These are phyloP conservation scores for Microctenopoma stevenorrisi DNA, from an alignment of 2,797 vertebrate genomes.

Conservation along the genomic window DNA sequence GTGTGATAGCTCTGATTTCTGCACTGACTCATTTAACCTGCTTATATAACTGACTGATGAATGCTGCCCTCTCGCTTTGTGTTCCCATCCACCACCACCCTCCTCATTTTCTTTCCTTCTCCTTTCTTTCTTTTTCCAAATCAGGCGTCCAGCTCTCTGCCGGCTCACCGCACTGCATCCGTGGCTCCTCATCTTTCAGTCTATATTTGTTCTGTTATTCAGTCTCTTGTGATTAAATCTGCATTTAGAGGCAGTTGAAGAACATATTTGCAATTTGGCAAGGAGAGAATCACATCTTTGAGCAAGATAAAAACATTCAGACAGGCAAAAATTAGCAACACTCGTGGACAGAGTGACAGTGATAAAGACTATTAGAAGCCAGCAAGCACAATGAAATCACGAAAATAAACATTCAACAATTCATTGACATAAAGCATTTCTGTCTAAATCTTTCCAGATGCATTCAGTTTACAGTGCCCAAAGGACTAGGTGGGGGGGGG, in stretches of 20 bases:
- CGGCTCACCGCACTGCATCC: slow-evolving; percentile 37
- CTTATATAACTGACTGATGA: slow-evolving; percentile 65
- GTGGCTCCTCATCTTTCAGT: slow-evolving; percentile 31
- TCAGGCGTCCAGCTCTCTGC: slow-evolving; percentile 20
- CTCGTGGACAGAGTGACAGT: neutral
- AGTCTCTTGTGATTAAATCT: slow-evolving; percentile 27
- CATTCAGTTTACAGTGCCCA: slow-evolving; percentile 33
- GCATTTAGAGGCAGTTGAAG: slow-evolving; percentile 19
- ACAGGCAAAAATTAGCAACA: neutral
- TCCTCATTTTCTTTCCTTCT: slow-evolving; percentile 6
- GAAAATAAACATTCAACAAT: slow-evolving; percentile 36
- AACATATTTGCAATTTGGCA: slow-evolving; percentile 22
- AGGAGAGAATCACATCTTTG: neutral
- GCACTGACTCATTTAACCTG: slow-evolving; percentile 52
- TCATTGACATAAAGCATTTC: slow-evolving; percentile 30
- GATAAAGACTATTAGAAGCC: neutral
- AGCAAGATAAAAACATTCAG: neutral
- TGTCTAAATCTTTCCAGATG: slow-evolving; percentile 62
- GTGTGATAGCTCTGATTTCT: slow-evolving; percentile 52
- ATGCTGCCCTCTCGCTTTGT: slow-evolving; percentile 35
- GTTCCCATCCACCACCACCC: slow-evolving; percentile 13
- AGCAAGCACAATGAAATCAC: slow-evolving; percentile 31
- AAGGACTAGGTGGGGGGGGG: neutral
- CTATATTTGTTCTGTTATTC: slow-evolving; percentile 29
- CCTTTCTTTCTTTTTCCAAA: slow-evolving; percentile 29